Evolutionary conservation across 2,113 vertebrate species (phyloP), one percentile per base, ranked within the genome.

Genomic region (Proteles cristata): DNA sequence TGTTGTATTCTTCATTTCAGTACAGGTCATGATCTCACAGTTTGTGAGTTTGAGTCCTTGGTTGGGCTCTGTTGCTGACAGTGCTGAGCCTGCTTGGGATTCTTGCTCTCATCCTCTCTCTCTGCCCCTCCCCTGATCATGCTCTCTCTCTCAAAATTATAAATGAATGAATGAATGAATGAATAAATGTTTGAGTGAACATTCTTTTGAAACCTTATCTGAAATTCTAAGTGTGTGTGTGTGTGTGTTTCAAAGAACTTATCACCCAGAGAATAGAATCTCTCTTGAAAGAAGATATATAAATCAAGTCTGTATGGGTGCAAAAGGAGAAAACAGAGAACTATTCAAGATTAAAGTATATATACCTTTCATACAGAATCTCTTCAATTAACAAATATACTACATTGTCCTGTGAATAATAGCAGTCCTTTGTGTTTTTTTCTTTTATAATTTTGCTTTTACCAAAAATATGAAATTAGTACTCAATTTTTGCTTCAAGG

Each of bases 371-470:
- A 65, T 28, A 26, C 7, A 77, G 95, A 88, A 19, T 69, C 1
- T 6, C 21, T 84, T 89, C 1, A 31, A 45, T n/a, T 73, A 45
- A 77, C 7, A 43, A 71, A 95, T 39, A 5, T 11, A 71, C 14
- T 43, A 7, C 3, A 15, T 68, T 87, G 2, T 50, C 3, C 35
- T 15, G 2, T 94, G 26, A 4, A 66, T 0, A 81, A 28, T 26
- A 68, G 68, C 39, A 48, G 5, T 45, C 2, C 0, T 93, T 9
- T 21, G 14, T 50, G 4, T 63, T 7, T 85, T 71, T 35, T 58
- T 48, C 31, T 33, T 79, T 86, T 45, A 76, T 81, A 43, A 50
- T 69, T 11, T 39, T 96, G 6, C 50, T 87, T 89, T 35, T 33
- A 66, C 11, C 35, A 19, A 23, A 92, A 39, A 17, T 1, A 81